These are phyloP conservation scores for Solen grandis DNA, from an alignment of 1,140 invertebrate species.

Conservation along the genomic window DNA sequence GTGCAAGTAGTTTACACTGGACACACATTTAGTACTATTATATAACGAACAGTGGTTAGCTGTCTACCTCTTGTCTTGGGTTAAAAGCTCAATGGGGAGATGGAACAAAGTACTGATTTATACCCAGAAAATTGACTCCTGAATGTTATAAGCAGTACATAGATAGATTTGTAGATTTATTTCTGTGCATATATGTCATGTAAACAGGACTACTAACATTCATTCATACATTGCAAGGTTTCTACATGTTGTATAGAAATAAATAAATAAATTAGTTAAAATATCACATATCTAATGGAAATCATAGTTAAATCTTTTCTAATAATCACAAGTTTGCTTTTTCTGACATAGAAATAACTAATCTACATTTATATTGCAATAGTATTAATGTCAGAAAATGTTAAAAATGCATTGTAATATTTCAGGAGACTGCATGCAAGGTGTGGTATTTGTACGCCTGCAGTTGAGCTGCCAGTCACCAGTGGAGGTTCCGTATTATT, in stretches of 20 bases:
- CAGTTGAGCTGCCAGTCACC: background rate
- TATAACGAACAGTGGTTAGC: conserved; percentile 14
- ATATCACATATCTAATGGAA: background rate
- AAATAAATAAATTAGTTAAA: background rate
- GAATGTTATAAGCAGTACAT: conserved; percentile 17
- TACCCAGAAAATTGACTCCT: conserved; percentile 13
- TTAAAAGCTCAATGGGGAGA: conserved; percentile 15
- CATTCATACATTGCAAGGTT: no score
- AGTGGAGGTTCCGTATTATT: conserved; percentile 14
- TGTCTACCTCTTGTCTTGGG: conserved; percentile 17
- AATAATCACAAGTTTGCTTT: background rate
- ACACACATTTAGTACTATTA: conserved; percentile 15
- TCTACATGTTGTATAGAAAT: background rate
- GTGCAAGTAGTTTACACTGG: conserved; percentile 14
- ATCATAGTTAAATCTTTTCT: background rate
- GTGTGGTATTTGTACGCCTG: conserved; percentile 18
- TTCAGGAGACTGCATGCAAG: conserved; percentile 25
- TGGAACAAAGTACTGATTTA: conserved; percentile 7
- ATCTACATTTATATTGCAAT: background rate
- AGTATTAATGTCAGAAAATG: no score
- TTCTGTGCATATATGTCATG: conserved; percentile 16
- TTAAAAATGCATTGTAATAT: no score
- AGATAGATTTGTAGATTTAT: conserved; percentile 15
- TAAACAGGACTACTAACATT: no score
- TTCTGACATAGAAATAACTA: background rate